Percentiles rank a stretch among this genome's conserved stretches.
Conservation (phyloP, 2,797 vertebrate genomes). For the Sternarchorhynchus goeldii region DNA sequence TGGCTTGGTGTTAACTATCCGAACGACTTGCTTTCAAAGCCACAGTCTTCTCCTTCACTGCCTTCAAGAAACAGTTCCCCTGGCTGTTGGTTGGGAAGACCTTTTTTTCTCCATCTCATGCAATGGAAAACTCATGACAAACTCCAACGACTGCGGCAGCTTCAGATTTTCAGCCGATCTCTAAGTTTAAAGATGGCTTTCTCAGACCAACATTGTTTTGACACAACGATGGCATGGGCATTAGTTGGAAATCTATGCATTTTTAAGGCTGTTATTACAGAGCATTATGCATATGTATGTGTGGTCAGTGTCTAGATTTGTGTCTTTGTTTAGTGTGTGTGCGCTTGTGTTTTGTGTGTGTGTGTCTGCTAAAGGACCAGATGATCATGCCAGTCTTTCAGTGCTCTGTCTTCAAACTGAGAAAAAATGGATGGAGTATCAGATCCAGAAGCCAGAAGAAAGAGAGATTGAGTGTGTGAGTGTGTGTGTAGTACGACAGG, state of each 20-base stretch:
- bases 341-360: background rate
- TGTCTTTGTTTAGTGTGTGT: background rate
- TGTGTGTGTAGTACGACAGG: slow-evolving; percentile 18
- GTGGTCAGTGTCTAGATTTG: background rate
- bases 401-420: slow-evolving; percentile 65
- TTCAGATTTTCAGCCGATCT: slow-evolving; percentile 17
- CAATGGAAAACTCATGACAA: slow-evolving; percentile 55
- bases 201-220: background rate
- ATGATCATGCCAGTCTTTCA: slow-evolving; percentile 63
- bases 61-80: slow-evolving; percentile 71
- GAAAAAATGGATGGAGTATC: slow-evolving; percentile 71
- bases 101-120: slow-evolving; percentile 59
- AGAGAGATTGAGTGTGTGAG: slow-evolving; percentile 36
- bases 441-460: slow-evolving; percentile 61
- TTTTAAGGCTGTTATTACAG: too few species aligned
- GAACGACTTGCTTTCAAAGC: slow-evolving; percentile 78
- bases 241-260: too few species aligned
- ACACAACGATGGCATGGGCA: background rate
- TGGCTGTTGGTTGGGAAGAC: slow-evolving; percentile 59
- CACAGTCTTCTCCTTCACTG: slow-evolving; percentile 75
- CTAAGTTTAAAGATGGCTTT: background rate
- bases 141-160: slow-evolving; percentile 22
- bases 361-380: slow-evolving; percentile 59
- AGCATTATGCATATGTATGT: background rate
- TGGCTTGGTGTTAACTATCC: slow-evolving; percentile 78